Evolutionary conservation across 2,113 vertebrate genomes (phyloP).

Genomic region (Electrona antarctica): DNA sequence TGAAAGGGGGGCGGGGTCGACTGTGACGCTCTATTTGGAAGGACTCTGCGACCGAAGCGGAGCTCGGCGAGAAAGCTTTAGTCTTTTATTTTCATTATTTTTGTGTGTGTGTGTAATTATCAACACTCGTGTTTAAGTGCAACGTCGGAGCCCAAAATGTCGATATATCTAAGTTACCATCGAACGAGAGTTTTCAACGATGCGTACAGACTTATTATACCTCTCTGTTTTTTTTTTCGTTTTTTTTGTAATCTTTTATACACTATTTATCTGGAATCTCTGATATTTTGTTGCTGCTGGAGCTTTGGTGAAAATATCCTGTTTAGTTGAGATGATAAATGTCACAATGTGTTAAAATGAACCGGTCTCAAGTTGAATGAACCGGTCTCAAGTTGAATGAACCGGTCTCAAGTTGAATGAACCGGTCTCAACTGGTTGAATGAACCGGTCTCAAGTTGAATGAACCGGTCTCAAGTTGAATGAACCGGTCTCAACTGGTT

Average conservation of each 20-base stretch:
- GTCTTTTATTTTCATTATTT: neutral
- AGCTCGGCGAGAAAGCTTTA: slow-evolving; percentile 31
- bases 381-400: no score
- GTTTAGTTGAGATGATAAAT: slow-evolving; percentile 5
- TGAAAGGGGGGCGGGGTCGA: no score
- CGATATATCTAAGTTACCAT: slow-evolving; percentile 27
- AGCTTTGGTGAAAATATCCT: slow-evolving; percentile 13
- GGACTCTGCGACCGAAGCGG: no score
- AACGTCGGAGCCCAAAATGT: slow-evolving; percentile 44
- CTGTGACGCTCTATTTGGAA: no score
- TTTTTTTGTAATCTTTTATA: slow-evolving; percentile 47
- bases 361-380: no score
- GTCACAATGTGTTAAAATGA: slow-evolving; percentile 21
- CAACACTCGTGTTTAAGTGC: slow-evolving; percentile 32
- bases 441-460: no score
- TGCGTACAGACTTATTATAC: slow-evolving; percentile 8
- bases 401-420: no score
- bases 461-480: no score
- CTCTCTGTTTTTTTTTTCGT: slow-evolving; percentile 31
- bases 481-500: no score
- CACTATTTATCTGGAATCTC: slow-evolving; percentile 60
- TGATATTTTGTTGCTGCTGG: slow-evolving; percentile 46
- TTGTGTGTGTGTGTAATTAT: slow-evolving; percentile 26
- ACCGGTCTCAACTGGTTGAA: no score
- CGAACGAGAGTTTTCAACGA: slow-evolving; percentile 24